phyloP scores from a whole-genome alignment of 2,113 vertebrate species.

The Megalops atlanticus region DNA sequence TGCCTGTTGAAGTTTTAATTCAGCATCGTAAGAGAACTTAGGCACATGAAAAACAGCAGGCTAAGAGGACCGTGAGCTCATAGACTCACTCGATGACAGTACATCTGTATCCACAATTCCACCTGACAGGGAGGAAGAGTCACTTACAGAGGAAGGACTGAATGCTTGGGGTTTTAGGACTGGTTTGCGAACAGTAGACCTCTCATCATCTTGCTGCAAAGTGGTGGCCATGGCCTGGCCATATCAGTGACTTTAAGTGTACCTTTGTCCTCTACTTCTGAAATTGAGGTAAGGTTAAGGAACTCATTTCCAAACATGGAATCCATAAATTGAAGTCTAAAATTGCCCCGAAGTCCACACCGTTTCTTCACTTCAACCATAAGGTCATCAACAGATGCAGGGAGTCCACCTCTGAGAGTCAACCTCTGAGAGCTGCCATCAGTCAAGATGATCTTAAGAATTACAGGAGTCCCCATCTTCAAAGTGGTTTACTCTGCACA shows the following conservation, averaged over 20 bases:
- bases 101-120: constrained; percentile 31
- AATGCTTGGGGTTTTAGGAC: constrained; percentile 8
- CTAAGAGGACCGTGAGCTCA: constrained; percentile 31
- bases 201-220: constrained; percentile 11
- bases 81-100: constrained; percentile 1
- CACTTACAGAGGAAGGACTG: constrained; percentile 2
- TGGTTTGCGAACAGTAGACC: background rate
- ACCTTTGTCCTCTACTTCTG: constrained; percentile 20
- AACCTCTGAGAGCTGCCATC: constrained; percentile 23
- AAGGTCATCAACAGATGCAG: constrained; percentile 20
- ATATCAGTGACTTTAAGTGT: constrained; percentile 13
- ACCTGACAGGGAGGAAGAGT: constrained; percentile 14
- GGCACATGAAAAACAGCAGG: constrained; percentile 34
- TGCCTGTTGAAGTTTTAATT: constrained; percentile 38
- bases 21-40: constrained; percentile 26
- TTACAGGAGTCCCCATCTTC: constrained; percentile 25
- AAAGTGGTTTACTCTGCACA: constrained; percentile 20
- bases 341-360: constrained; percentile 21
- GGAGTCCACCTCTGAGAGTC: constrained; percentile 15
- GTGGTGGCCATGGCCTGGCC: constrained; percentile 18
- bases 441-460: constrained; percentile 19
- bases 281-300: constrained; percentile 23
- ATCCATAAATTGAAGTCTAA: constrained; percentile 27
- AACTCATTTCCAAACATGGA: constrained; percentile 24
- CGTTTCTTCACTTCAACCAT: constrained; percentile 19